Percentiles rank a stretch among this genome's conserved stretches.
Evolutionary conservation across 2,888 invertebrate species (phyloP).

Genomic region (Sesamia inferens): DNA sequence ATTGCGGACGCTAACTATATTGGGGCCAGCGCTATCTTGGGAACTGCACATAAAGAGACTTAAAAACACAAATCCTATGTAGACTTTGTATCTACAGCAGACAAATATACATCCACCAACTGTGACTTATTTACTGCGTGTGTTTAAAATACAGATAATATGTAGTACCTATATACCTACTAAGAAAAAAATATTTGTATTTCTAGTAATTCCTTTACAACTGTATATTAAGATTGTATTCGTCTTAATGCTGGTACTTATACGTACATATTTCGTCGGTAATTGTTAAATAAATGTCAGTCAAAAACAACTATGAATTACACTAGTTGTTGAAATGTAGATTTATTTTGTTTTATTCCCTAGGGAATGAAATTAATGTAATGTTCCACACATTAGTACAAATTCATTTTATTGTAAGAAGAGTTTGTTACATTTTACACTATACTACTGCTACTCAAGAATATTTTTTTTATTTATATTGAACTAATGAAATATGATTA

Average conservation of each 20-base stretch:
- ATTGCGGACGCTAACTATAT: not conserved
- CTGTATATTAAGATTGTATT: not conserved
- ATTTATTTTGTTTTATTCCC: not conserved
- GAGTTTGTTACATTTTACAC: not conserved
- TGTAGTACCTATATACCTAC: not conserved
- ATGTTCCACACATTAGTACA: not conserved
- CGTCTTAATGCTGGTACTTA: not conserved
- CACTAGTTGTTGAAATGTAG: not conserved
- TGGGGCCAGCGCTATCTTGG: not conserved
- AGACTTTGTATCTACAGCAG: not conserved
- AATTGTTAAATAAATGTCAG: not conserved
- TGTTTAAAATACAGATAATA: no score
- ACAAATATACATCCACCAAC: not conserved
- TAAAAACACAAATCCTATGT: constrained; percentile 9
- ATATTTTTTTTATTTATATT: not conserved
- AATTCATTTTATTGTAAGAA: not conserved
- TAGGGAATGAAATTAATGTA: not conserved
- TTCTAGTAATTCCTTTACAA: not conserved
- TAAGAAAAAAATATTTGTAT: not conserved
- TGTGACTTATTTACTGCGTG: not conserved
- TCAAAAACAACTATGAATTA: not conserved
- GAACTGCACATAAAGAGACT: not conserved
- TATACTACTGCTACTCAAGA: not conserved
- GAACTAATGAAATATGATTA: not conserved
- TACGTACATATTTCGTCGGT: constrained; percentile 1